Base-by-base conservation (phyloP, 2,113 vertebrate genomes). In the Pao palembangensis region DNA sequence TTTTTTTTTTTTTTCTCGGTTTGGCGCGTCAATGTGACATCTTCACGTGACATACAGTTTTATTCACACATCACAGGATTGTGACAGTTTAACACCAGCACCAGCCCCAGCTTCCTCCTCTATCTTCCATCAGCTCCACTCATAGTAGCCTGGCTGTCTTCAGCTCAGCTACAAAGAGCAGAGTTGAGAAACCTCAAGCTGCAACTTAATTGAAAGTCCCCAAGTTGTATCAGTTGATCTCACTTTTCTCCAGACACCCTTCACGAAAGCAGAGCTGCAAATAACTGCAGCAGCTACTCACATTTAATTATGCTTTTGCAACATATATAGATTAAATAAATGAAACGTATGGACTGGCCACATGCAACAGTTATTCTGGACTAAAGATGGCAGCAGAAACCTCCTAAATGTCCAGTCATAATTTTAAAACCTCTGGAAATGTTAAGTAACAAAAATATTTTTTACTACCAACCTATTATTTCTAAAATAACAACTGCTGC, bases 61-160 rank as follows among this genome's bases (percentile, higher is more conserved):
- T 70, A 71, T 81, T 51, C 71, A 78, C 67, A 80, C 69, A 73
- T 81, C 86, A 81, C 56, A 81, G 51, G 46, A 18, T 19, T 17
- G 4, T 57, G 21, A 58, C 62, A 31, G 18, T 57, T 64, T 41
- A 61, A 65, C 62, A 55, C 15, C 20, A 41, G 47, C 47, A 20
- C 18, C 43, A 17, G 43, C 56, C 67, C 69, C 43, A 7, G 65
- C 54, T 80, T 80, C 69, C 72, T 82, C 43, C 56, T 61, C 0
- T 63, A 76, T 79, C 71, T 84, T 63, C 75, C 67, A 79, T 67
- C 71, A 50, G 55, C 43, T 49, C 52, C 25, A 67, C 46, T 11
- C 68, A 51, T n/a, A 41, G 73, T n/a, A n/a, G 58, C 51, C 69
- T 69, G 72, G 42, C n/a, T 58, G 54, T 34, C 10, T 66, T 67